Evolutionary conservation across 2,888 invertebrate genomes (phyloP).

Genomic region (Megastigmus dorsalis): DNA sequence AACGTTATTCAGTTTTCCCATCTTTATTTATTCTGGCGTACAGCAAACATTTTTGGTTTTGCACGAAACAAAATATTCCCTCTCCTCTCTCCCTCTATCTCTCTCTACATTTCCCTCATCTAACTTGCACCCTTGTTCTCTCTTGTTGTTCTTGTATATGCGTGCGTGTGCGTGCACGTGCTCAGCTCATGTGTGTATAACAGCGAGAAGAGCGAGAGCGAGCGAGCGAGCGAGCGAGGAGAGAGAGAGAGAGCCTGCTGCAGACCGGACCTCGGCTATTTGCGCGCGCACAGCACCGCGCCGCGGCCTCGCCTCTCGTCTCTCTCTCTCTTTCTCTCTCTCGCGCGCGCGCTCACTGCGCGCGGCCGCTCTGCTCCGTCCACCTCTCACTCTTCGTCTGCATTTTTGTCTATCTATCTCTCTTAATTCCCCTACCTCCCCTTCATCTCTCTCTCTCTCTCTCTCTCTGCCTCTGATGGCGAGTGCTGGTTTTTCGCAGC

Average conservation of each 20-base stretch:
- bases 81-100: background rate
- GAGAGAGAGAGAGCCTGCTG: too few species aligned
- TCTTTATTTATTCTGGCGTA: too few species aligned
- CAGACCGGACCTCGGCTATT: conserved; percentile 42
- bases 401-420: conserved; percentile 49
- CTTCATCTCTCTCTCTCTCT: conserved; percentile 40
- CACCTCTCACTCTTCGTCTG: conserved; percentile 36
- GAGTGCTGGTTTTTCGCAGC: conserved; percentile 2
- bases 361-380: background rate
- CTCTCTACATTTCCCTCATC: conserved; percentile 4
- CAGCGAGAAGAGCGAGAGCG: conserved; percentile 3
- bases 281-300: background rate
- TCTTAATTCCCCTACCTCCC: conserved; percentile 28
- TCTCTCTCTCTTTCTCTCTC: conserved; percentile 10
- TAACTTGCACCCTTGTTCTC: conserved; percentile 18
- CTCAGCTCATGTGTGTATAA: background rate
- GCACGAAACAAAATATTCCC: conserved; percentile 36
- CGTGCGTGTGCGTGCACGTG: background rate
- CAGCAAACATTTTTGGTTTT: conserved; percentile 20
- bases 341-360: background rate
- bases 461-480: conserved; percentile 58
- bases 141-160: background rate
- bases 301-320: conserved; percentile 11
- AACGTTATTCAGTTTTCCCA: too few species aligned
- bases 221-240: background rate